Base-by-base conservation (phyloP, 2,888 invertebrate species). In the Lithophane socia region DNA sequence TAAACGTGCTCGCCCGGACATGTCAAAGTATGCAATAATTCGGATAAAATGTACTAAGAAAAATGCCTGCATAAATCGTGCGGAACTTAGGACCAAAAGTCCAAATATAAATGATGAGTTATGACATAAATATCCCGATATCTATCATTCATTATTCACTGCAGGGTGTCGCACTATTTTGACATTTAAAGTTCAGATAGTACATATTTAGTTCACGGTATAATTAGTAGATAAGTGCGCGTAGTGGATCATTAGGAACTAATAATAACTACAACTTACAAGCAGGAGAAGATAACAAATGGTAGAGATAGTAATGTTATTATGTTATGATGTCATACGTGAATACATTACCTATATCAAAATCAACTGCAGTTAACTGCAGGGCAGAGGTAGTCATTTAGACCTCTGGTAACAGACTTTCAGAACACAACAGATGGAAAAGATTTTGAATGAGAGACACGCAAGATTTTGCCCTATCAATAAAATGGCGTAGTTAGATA, bases 151-250 rank as follows among this genome's bases (percentile, higher is more conserved):
- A 73, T 77, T 29, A 49, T 56, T 56, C n/a, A 61, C 42, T 54
- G 68, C 37, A 65, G 44, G 44, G 64, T 58, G 75, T 67, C 79
- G 64, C 70, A 77, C 63, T 75, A 71, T 76, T 63, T 64, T 86
- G 86, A 86, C 88, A 87, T 88, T 88, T 88, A 87, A 85, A 87
- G 86, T 83, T 87, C 84, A 86, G 68, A 80, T 56, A 72, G 84
- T 77, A 4, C 37, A 2, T 37, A 83, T 83, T 72, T 63, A 79
- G 86, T 82, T 70, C 82, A 77, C 68, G 65, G 66, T 85, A 86
- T 82, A 73, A 78, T 87, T 86, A 83, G 80, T 80, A 61, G 72
- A 83, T 83, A 82, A 80, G 47, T 37, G 58, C 65, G 18, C 69
- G 75, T 64, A 77, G 66, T 10, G 21, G 72, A 61, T 67, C 67